Base-by-base conservation (phyloP, 2,797 vertebrate species). In the Discoglossus pictus region DNA sequence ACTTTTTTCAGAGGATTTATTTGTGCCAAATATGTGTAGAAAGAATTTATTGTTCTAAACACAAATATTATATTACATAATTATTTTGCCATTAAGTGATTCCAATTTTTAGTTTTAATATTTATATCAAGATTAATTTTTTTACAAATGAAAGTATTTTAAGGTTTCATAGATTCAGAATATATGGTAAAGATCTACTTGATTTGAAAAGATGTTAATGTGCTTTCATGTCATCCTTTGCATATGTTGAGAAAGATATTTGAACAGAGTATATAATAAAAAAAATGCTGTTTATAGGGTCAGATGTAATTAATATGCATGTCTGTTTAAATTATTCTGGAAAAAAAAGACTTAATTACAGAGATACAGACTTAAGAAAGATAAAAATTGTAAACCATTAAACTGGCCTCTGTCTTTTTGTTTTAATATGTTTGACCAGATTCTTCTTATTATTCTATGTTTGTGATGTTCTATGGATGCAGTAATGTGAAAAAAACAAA, bases 81-180 rank as follows among this genome's bases (percentile, higher is more conserved):
- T 89, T 87, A 86, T 90, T 90, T 88, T 90, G 84, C 86, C 89
- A 87, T 86, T 76, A 61, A 80, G 82, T 90, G 83, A 84, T 86
- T 89, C 83, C 83, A 83, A 85, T 85, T 85, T 84, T 83, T 76
- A 83, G 86, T 86, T 84, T 88, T 80, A 82, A 87, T 88, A 86
- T 89, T 89, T 89, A 76, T 86, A 89, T 87, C 84, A 83, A 86
- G 82, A 89, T 86, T 82, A 82, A 78, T 90, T 88, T 90, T 51
- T 65, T 87, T 90, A 89, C 88, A 89, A 88, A 85, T 83, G 73
- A 86, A 79, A 81, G 78, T 88, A 86, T 88, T 90, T 88, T 87
- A 83, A 85, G 74, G 82, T 83, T 79, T 81, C 60, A 69, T 76
- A 79, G 82, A 79, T 63, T 72, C 83, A 76, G 75, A 80, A 47